Evolutionary conservation across 2,888 invertebrate species (phyloP), one percentile per base, ranked within the genome.

Genomic region (Oscheius myriophilus): DNA sequence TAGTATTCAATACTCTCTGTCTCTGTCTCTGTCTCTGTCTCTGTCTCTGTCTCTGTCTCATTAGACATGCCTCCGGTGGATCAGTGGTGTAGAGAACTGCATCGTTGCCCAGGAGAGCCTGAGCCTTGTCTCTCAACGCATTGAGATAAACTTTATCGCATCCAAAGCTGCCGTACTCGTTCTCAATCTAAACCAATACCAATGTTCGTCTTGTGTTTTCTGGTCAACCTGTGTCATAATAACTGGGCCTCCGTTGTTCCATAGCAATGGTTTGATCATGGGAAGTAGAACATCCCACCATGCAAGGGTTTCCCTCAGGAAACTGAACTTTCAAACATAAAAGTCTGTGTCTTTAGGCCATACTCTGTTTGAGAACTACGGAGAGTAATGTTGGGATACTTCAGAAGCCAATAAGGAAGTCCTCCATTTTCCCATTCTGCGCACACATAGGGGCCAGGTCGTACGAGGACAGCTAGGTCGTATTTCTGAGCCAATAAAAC

Each of bases 61-160:
- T 21, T 12, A 1, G n/a, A 6, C 1, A 41, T 21, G 39, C 54
- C 54, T 67, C 67, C 42, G 67, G 67, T 0, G 67, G 67, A 62
- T 67, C 67, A 2, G 67, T 80, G 18, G 80, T 93, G 86, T 92
- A 94, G 1, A 95, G 89, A 51, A 92, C 87, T 0, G 93, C 91
- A 3, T 91, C 91, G 4, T 90, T 87, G 2, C 91, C 91, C 11
- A 93, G 90, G 62, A 88, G 83, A 11, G 81, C 73, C 9, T 82
- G 79, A 1, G 92, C 90, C 72, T 92, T 89, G 79, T 92, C 91
- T 2, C 91, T 89, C 45, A 94, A 87, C 87, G 90, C 91, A 25
- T 87, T 85, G 82, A 90, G 91, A 87, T 95, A 94, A 0, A 88
- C 88, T 70, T 88, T 88, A 85, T 94, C 93, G 80, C 91, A 92